Percentiles rank a stretch among this genome's conserved stretches.
phyloP scores from a whole-genome alignment of 64 coral and sea anemone species.

The Montipora efflorescens region DNA sequence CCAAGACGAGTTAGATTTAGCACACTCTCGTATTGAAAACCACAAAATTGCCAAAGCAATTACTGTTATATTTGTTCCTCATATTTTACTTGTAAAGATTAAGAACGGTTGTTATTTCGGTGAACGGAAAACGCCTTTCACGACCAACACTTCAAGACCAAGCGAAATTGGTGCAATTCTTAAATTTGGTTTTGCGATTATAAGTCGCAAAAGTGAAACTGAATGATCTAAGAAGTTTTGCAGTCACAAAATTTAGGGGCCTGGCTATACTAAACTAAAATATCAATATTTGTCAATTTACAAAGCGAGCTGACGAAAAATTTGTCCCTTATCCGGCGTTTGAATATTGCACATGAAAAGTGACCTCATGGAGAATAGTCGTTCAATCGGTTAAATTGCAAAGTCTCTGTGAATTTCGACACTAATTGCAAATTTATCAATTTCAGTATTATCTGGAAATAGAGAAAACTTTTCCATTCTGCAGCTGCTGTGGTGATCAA shows the following conservation, averaged over 20 bases:
- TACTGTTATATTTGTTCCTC: constrained; percentile 38
- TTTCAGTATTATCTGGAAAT: neutral
- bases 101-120: constrained; percentile 15
- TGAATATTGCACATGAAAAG: constrained; percentile 13
- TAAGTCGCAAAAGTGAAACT: too few species aligned
- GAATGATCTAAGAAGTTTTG: too few species aligned
- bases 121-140: neutral
- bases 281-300: neutral
- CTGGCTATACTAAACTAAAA: neutral
- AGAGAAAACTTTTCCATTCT: neutral
- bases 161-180: too few species aligned
- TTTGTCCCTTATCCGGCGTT: neutral
- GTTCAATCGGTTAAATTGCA: constrained; percentile 36
- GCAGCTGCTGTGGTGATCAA: neutral
- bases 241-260: too few species aligned
- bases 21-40: neutral
- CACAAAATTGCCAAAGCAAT: constrained; percentile 39
- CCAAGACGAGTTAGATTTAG: neutral
- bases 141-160: neutral
- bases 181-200: too few species aligned
- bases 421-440: constrained; percentile 57
- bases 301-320: neutral
- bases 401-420: constrained; percentile 25
- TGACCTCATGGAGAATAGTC: neutral
- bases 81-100: constrained; percentile 31